Conservation (phyloP, 2,113 vertebrate species). For the Trinectes maculatus region DNA sequence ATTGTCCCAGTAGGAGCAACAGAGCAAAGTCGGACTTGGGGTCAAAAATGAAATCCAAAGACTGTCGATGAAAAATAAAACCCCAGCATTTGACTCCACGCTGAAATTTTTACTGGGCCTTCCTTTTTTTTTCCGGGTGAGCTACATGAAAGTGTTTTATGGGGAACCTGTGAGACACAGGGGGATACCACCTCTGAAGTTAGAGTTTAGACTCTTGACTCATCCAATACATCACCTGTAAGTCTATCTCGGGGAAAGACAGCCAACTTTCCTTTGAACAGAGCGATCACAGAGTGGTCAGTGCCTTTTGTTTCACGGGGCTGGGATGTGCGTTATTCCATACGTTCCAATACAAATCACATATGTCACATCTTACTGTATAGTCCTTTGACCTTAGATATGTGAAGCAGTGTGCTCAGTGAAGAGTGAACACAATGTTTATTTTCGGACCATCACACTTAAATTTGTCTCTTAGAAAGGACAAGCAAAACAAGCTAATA, state of each 20-base stretch:
- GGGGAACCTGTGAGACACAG: constrained; percentile 51
- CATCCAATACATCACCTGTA: constrained; percentile 70
- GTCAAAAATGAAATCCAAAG: constrained; percentile 46
- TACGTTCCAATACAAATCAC: constrained; percentile 27
- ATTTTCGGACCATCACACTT: no score
- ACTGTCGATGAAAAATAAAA: constrained; percentile 54
- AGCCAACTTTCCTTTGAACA: constrained; percentile 61
- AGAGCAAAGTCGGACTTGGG: background rate
- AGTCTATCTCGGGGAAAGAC: constrained; percentile 59
- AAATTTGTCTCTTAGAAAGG: no score
- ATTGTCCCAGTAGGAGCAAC: constrained; percentile 27
- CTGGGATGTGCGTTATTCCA: background rate
- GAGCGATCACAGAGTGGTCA: constrained; percentile 7
- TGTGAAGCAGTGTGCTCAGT: no score
- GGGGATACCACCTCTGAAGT: constrained; percentile 57
- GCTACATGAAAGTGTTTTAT: constrained; percentile 73
- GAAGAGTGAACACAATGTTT: no score
- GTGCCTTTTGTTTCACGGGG: constrained; percentile 31
- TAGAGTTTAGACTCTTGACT: constrained; percentile 54
- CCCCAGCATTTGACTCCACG: constrained; percentile 23
- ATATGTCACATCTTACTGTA: constrained; percentile 27
- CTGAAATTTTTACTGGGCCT: constrained; percentile 48
- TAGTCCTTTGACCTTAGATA: no score
- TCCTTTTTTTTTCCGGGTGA: constrained; percentile 28
- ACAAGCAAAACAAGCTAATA: background rate